Evolutionary conservation across 2,888 invertebrate genomes (phyloP).

Genomic region (Hemistola chrysoprasaria): DNA sequence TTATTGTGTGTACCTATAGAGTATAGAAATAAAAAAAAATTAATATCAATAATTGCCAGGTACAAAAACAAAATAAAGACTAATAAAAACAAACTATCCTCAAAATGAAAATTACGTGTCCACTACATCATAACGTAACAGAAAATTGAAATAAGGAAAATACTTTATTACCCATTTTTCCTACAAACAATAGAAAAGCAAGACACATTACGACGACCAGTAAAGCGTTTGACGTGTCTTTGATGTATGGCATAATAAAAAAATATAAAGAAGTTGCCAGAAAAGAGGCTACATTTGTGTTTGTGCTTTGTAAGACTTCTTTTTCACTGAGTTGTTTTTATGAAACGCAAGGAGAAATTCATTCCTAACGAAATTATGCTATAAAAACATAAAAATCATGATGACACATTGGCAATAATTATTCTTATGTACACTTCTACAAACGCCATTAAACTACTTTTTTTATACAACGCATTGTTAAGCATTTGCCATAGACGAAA

Average conservation of each 20-base stretch:
- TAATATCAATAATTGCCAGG: too few relatives aligned
- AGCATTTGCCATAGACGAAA: too few relatives aligned
- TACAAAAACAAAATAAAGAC: too few relatives aligned
- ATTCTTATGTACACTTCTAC: too few relatives aligned
- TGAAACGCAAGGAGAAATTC: too few relatives aligned
- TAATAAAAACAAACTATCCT: background rate
- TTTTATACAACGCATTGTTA: background rate
- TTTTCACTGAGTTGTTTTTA: background rate
- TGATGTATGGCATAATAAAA: slow-evolving; percentile 30
- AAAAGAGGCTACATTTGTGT: slow-evolving; percentile 19
- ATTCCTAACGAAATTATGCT: too few relatives aligned
- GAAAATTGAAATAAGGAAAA: slow-evolving; percentile 21
- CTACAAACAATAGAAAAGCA: slow-evolving; percentile 29
- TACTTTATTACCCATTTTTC: slow-evolving; percentile 28
- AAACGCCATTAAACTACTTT: too few relatives aligned
- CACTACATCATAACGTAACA: slow-evolving; percentile 21
- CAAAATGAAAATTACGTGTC: slow-evolving; percentile 23
- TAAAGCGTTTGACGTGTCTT: slow-evolving; percentile 29
- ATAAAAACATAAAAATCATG: too few relatives aligned
- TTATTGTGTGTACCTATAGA: too few relatives aligned
- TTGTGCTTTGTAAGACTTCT: slow-evolving; percentile 18
- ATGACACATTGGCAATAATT: too few relatives aligned
- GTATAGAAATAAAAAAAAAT: too few relatives aligned
- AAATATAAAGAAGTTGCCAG: slow-evolving; percentile 16
- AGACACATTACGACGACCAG: slow-evolving; percentile 27